These are phyloP conservation scores for Tauraco hartlaubi DNA, from an alignment of 2,797 vertebrate genomes.

Conservation along the genomic window DNA sequence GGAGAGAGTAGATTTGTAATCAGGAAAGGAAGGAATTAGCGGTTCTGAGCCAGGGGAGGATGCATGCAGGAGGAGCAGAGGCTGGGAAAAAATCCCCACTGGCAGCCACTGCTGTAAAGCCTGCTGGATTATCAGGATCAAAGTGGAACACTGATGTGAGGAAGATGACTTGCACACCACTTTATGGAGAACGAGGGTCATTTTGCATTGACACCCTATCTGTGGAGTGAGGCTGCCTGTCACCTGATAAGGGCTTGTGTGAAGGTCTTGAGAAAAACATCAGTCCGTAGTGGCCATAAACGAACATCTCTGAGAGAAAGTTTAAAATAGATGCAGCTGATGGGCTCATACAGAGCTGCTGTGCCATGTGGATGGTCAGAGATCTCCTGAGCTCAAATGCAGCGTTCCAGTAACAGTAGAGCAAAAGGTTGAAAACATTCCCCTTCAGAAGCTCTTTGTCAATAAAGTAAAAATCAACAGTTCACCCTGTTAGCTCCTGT, in stretches of 20 bases:
- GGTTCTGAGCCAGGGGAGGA: background rate
- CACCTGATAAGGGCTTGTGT: constrained; percentile 34
- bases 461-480: background rate
- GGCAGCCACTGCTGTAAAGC: background rate
- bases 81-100: background rate
- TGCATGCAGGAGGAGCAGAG: background rate
- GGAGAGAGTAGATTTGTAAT: background rate
- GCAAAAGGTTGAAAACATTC: background rate
- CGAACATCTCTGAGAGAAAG: background rate
- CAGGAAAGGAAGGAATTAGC: background rate
- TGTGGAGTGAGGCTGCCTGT: background rate
- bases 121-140: constrained; percentile 36
- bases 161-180: constrained; percentile 35
- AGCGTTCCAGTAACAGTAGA: background rate
- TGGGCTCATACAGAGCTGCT: background rate
- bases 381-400: background rate
- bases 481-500: background rate
- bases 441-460: background rate
- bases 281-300: background rate
- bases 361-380: background rate
- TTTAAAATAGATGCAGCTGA: constrained; percentile 46
- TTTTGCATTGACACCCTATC: constrained; percentile 30
- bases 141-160: constrained; percentile 5
- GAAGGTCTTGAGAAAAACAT: constrained; percentile 45
- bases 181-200: background rate